Percentiles rank a stretch among this genome's conserved stretches.
Conservation (phyloP, 2,888 invertebrate species). For the Venustoraphidia nigricollis region DNA sequence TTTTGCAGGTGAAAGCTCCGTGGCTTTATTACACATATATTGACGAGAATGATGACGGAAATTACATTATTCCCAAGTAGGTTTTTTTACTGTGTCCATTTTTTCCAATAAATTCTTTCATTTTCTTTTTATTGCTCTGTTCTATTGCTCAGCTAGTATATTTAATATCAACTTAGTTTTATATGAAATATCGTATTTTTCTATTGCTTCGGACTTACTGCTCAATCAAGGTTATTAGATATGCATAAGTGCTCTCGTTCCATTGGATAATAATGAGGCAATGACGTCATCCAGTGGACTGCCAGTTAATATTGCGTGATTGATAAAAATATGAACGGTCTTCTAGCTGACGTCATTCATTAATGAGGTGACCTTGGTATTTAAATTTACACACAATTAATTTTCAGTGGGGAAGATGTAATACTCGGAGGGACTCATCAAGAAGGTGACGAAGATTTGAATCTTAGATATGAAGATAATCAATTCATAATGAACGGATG, state of each 20-base stretch:
- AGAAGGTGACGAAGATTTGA: slow-evolving; percentile 39
- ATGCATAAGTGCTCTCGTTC: too few species aligned
- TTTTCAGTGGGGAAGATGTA: slow-evolving; percentile 38
- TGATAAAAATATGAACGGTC: too few species aligned
- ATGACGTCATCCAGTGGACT: too few species aligned
- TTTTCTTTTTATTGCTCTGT: too few species aligned
- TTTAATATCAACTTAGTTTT: not conserved
- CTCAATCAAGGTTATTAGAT: too few species aligned
- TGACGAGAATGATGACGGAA: slow-evolving; percentile 40
- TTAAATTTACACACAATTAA: slow-evolving; percentile 2
- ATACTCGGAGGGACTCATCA: slow-evolving; percentile 69
- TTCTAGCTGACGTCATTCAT: too few species aligned
- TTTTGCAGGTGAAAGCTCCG: slow-evolving; percentile 43
- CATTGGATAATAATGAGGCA: too few species aligned
- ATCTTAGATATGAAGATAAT: slow-evolving; percentile 36
- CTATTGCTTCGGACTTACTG: too few species aligned
- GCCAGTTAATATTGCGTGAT: too few species aligned
- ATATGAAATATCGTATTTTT: not conserved
- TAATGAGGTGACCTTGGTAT: too few species aligned
- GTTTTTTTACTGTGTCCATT: slow-evolving; percentile 12
- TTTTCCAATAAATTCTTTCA: too few species aligned
- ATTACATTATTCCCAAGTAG: slow-evolving; percentile 71
- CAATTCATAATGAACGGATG: slow-evolving; percentile 49
- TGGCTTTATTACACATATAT: slow-evolving; percentile 45
- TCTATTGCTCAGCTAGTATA: not conserved